Evolutionary conservation across 30 jellyfish, hydroid and myxozoan genomes (phyloP), one percentile per base, ranked within the genome.

Genomic region (Phacellophora camtschatica): DNA sequence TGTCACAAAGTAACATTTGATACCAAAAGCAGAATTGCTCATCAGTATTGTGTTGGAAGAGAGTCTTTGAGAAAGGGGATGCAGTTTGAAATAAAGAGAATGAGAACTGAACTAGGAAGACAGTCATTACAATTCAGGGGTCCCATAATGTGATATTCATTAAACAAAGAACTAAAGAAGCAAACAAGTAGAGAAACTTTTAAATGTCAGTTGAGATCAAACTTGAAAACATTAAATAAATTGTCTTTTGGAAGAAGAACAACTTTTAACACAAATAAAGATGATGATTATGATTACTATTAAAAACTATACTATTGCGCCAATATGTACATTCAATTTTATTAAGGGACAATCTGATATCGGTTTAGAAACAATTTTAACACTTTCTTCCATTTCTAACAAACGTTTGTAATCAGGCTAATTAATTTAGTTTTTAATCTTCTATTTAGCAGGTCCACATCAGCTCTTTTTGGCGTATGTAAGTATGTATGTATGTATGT

Each of bases 41-140:
- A n/a, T n/a, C n/a, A n/a, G n/a, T n/a, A n/a, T n/a, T 45, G 71
- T 55, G 71, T 73, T 55, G 71, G 39, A 54, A 53, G 74, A 45
- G 35, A 53, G 49, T 66, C 81, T 36, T 39, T 35, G 65, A 48
- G 84, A 48, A 71, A 71, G 57, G 82, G 84, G 70, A 57, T 55
- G 35, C 43, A 48, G 49, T 50, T 71, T 50, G 71, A 45, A 71
- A 50, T 45, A 50, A 46, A 5, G 71, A 29, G 71, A 45, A 50
- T 73, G 86, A 73, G 71, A 50, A 45, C 86, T 43, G 76, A 73
- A 73, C 86, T 51, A 25, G 86, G 86, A 73, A 73, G 86, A 55
- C 69, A 73, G 69, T 55, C 86, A 73, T 25, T 73, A 45, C 69
- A 45, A 65, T 53, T 50, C 74, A 73, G 75, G 57, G 75, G 75